Evolutionary conservation across 2,888 invertebrate species (phyloP), one percentile per base, ranked within the genome.

Genomic region (Drosophila gaucha): DNA sequence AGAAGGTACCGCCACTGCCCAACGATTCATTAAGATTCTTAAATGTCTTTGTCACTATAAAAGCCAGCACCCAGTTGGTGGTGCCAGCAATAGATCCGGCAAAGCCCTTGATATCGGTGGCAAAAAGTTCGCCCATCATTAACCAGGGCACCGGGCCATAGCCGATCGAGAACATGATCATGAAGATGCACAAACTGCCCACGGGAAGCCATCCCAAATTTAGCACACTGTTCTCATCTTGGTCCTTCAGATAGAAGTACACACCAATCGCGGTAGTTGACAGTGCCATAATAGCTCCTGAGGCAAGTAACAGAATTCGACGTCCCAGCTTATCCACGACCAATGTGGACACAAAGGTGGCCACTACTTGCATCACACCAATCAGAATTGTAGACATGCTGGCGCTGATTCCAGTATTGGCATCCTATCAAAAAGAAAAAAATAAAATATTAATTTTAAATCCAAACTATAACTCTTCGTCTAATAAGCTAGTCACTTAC

Each of bases 71-170:
- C 97, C 97, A 97, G 90, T 97, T 97, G 50, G 96, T 93, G 0
- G 96, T 94, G 20, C 96, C 96, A 1, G 96, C 96, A 22, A 96
- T 94, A 0, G 96, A 96, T 18, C 95, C 94, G 22, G 95, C 95
- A 51, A 95, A 93, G 3, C 94, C 95, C 89, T 96, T 96, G 62
- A 97, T 95, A 80, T 96, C 95, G 1, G 95, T 93, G 46, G 96
- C 94, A 90, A 97, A 96, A 10, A 97, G 92, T 90, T 97, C 97
- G 2, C 97, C 94, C 90, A 95, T 93, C 91, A 92, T 95, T 93
- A 97, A 94, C 92, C 92, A 92, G 0, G 97, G 97, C 43, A 97
- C 96, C 0, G 97, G 97, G 0, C 97, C 97, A 82, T 95, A 95
- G 46, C 97, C 97, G 33, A 97, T 88, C 0, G 96, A 96, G 92